These are phyloP conservation scores for Neotoma lepida DNA, from an alignment of 2,113 vertebrate genomes.

Conservation along the genomic window DNA sequence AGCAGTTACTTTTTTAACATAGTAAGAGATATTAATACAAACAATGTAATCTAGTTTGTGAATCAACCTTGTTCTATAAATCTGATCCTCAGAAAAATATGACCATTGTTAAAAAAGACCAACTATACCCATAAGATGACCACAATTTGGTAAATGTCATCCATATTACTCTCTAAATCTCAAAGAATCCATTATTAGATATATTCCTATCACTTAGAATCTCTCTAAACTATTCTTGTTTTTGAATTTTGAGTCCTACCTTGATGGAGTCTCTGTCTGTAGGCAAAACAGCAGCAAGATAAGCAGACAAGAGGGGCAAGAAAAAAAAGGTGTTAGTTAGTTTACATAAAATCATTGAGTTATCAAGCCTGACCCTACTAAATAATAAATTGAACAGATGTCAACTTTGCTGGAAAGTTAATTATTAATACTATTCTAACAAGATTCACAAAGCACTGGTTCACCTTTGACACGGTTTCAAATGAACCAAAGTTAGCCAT, in stretches of 20 bases:
- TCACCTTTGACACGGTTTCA: slow-evolving; percentile 72
- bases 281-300: slow-evolving; percentile 72
- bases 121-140: neutral
- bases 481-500: slow-evolving; percentile 39
- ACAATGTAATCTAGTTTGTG: neutral
- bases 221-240: neutral
- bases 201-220: neutral
- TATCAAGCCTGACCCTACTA: slow-evolving; percentile 70
- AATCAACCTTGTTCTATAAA: slow-evolving; percentile 28
- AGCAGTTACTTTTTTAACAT: slow-evolving; percentile 33
- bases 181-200: slow-evolving; percentile 21
- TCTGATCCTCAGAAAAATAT: slow-evolving; percentile 51
- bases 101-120: slow-evolving; percentile 43
- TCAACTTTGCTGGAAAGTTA: slow-evolving; percentile 79
- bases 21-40: slow-evolving; percentile 52
- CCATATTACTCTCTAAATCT: slow-evolving; percentile 46
- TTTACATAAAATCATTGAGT: slow-evolving; percentile 82
- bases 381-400: slow-evolving; percentile 81
- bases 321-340: slow-evolving; percentile 79
- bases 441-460: slow-evolving; percentile 75
- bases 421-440: slow-evolving; percentile 79
- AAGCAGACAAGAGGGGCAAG: neutral
- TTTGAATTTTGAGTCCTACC: slow-evolving; percentile 84
- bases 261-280: slow-evolving; percentile 93
- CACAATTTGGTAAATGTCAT: slow-evolving; percentile 27